phyloP scores from a whole-genome alignment of 2,888 invertebrate genomes.

The Dusona sp. region DNA sequence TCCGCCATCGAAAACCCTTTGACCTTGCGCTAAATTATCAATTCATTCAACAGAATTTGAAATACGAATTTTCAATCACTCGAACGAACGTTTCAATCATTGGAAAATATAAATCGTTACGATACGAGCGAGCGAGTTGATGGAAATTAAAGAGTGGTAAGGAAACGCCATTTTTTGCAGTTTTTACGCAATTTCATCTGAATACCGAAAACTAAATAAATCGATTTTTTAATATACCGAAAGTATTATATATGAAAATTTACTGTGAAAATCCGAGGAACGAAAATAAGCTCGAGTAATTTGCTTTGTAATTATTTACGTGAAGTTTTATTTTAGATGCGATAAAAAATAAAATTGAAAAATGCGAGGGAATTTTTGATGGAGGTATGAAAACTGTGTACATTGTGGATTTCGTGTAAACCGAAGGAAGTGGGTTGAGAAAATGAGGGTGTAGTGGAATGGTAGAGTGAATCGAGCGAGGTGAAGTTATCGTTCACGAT shows the following conservation, averaged over 20 bases:
- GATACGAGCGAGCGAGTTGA: neutral
- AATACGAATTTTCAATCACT: conserved; percentile 3
- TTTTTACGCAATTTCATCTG: neutral
- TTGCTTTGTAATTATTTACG: neutral
- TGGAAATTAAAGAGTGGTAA: neutral
- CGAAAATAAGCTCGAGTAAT: neutral
- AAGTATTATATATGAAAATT: neutral
- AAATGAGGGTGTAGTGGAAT: conserved; percentile 24
- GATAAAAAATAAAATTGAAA: neutral
- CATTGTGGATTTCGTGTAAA: neutral
- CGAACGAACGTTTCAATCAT: neutral
- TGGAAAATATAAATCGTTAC: neutral
- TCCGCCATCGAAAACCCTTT: neutral
- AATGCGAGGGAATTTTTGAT: neutral
- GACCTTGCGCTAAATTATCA: conserved; percentile 11
- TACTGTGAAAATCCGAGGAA: neutral
- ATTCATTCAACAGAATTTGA: neutral
- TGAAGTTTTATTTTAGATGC: neutral
- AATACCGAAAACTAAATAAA: neutral
- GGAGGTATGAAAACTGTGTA: neutral
- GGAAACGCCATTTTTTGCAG: neutral
- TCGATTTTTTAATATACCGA: neutral
- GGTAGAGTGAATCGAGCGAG: conserved; percentile 69
- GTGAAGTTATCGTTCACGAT: conserved; percentile 78
- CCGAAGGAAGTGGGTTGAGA: conserved; percentile 14